Percentiles rank a stretch among this genome's conserved stretches.
Evolutionary conservation across 2,113 vertebrate species (phyloP).

Genomic region (Rafetus swinhoei): DNA sequence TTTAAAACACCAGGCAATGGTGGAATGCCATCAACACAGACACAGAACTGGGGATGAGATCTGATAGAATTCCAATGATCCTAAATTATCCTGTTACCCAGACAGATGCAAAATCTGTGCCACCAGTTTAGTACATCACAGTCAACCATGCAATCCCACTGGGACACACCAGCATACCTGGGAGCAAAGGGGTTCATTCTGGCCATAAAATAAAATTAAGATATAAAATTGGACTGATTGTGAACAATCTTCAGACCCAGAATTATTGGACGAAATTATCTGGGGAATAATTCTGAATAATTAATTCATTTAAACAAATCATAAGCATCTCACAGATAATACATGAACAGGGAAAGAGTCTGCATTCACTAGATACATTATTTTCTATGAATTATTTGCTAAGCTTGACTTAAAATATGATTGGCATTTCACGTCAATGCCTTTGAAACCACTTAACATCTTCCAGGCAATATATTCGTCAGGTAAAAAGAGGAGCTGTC

Average conservation of each 20-base stretch:
- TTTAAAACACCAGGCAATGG: not conserved
- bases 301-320: not conserved
- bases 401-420: not conserved
- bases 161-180: not conserved
- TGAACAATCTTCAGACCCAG: not conserved
- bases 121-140: not conserved
- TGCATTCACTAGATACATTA: not conserved
- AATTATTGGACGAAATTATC: not conserved
- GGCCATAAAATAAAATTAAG: not conserved
- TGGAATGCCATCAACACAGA: not conserved
- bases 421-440: not conserved
- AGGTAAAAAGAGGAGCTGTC: not conserved
- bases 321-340: not conserved
- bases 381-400: not conserved
- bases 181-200: not conserved
- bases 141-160: not conserved
- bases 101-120: not conserved
- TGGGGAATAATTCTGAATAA: not conserved
- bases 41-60: not conserved
- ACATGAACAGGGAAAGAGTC: not conserved
- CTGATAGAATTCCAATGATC: not conserved
- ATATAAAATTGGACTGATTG: not conserved
- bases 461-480: not conserved
- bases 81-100: not conserved
- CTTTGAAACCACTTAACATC: not conserved